Evolutionary conservation across 2,113 vertebrate genomes (phyloP).

Genomic region (Pitta sordida): DNA sequence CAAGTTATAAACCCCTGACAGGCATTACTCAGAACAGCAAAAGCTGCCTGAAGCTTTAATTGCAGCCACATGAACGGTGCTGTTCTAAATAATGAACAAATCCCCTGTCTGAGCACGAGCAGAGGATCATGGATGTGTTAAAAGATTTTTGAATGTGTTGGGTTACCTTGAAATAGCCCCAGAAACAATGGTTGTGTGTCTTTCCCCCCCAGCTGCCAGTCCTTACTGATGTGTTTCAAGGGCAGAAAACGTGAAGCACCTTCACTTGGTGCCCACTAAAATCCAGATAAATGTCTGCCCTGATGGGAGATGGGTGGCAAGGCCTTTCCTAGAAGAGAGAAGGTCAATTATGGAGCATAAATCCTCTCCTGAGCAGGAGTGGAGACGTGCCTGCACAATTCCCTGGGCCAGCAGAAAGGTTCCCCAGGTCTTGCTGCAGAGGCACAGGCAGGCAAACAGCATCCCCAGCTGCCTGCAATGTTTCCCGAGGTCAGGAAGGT

Average conservation of each 20-base stretch:
- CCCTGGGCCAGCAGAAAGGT: neutral
- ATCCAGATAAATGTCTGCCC: neutral
- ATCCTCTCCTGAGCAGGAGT: neutral
- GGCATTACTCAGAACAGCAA: neutral
- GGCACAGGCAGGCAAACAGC: neutral
- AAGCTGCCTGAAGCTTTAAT: neutral
- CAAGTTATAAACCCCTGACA: neutral
- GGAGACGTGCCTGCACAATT: neutral
- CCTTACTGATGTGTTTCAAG: neutral
- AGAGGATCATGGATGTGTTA: neutral
- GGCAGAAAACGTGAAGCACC: neutral
- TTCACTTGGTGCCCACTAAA: neutral
- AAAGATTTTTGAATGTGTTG: neutral
- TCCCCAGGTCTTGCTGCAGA: neutral
- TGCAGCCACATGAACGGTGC: neutral
- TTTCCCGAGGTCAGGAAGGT: conserved; percentile 26
- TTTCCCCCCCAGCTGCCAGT: neutral
- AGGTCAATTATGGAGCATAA: neutral
- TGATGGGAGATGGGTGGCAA: neutral
- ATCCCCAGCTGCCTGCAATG: neutral
- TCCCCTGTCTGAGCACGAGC: neutral
- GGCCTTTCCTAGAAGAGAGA: neutral
- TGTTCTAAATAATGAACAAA: neutral
- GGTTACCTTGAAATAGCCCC: neutral
- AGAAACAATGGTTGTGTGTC: neutral